Conservation (phyloP, 1,140 invertebrate genomes). For the Cotesia chilonis region DNA sequence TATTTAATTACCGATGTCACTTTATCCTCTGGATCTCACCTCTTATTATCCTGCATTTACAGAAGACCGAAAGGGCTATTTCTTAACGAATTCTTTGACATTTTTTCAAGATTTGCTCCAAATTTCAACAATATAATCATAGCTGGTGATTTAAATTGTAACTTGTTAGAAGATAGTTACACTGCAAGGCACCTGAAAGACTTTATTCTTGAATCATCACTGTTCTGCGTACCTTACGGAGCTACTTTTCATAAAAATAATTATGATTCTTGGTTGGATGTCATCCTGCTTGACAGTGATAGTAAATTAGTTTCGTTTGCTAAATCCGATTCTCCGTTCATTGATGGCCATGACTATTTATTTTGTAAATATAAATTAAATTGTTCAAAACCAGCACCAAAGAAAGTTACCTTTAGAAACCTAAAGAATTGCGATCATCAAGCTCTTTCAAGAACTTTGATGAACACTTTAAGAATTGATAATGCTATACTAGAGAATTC, state of each 20-base stretch:
- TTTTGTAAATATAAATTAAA: slow-evolving; percentile 1
- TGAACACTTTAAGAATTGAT: background rate
- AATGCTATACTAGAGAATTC: background rate
- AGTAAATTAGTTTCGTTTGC: background rate
- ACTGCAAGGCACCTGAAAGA: too few relatives aligned
- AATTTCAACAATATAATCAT: too few relatives aligned
- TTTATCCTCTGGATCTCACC: too few relatives aligned
- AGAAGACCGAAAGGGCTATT: too few relatives aligned
- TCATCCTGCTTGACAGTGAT: background rate
- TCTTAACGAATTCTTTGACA: too few relatives aligned
- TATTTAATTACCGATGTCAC: too few relatives aligned
- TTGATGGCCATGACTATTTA: slow-evolving; percentile 3
- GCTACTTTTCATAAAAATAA: background rate
- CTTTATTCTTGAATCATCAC: too few relatives aligned
- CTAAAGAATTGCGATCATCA: background rate
- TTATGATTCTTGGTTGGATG: background rate
- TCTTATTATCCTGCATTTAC: too few relatives aligned
- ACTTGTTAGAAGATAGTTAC: too few relatives aligned
- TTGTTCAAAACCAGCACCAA: background rate
- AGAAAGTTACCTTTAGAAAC: background rate
- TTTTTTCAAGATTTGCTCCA: too few relatives aligned
- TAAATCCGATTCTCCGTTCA: slow-evolving; percentile 4
- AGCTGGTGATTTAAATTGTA: too few relatives aligned
- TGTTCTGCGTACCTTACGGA: too few relatives aligned
- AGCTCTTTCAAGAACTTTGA: background rate